Conservation (phyloP, 2,797 vertebrate genomes). For the Periophthalmus magnuspinnatus region DNA sequence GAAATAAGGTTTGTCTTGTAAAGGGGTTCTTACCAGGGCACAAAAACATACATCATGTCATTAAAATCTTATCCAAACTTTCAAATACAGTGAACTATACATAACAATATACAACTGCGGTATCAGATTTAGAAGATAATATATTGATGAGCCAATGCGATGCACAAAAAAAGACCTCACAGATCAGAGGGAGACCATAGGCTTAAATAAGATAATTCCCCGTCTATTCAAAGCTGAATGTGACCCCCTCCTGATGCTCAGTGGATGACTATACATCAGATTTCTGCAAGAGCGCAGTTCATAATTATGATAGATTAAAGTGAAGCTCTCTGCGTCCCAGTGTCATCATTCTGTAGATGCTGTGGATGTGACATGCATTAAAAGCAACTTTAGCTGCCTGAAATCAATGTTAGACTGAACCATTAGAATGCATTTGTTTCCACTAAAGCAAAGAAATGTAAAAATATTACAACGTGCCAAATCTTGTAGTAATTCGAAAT, state of each 20-base stretch:
- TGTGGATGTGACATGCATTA: constrained; percentile 84
- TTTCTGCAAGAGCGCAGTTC: background rate
- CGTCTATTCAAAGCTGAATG: no score
- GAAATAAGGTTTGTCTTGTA: background rate
- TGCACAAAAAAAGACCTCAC: no score
- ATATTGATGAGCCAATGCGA: no score
- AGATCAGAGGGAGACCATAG: no score
- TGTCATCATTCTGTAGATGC: constrained; percentile 87
- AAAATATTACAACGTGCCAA: background rate
- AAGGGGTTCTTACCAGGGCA: background rate
- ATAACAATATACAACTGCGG: no score
- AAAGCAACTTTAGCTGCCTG: constrained; percentile 73
- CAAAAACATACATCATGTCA: no score
- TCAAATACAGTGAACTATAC: no score
- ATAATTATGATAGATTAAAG: constrained; percentile 87
- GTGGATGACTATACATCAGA: no score
- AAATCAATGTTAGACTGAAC: constrained; percentile 62
- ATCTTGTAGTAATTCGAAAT: background rate
- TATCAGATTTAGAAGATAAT: no score
- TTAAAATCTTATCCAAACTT: background rate
- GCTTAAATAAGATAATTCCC: no score
- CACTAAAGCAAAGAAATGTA: no score
- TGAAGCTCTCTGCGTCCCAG: constrained; percentile 76
- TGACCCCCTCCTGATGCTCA: no score
- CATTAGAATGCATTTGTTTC: constrained; percentile 41